Percentiles rank a stretch among this genome's conserved stretches.
Evolutionary conservation across 2,888 invertebrate species (phyloP).

Genomic region (Schrankia costaestrigalis): DNA sequence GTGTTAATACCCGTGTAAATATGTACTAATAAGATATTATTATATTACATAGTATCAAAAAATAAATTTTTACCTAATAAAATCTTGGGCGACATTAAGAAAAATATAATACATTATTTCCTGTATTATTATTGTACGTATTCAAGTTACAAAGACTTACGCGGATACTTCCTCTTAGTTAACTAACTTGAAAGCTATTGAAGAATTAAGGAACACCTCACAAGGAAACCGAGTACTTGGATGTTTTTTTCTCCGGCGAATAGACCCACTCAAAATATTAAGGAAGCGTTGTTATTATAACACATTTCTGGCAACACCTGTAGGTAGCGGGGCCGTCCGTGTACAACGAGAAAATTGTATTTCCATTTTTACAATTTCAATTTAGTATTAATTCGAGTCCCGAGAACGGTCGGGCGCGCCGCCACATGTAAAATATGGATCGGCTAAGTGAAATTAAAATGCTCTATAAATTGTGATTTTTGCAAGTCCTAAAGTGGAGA

Average conservation of each 20-base stretch:
- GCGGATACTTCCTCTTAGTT: no score
- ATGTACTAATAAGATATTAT: no score
- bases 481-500: conserved; percentile 81
- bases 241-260: conserved; percentile 29
- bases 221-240: conserved; percentile 27
- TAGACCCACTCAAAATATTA: conserved; percentile 51
- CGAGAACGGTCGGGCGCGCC: conserved; percentile 70
- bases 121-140: no score
- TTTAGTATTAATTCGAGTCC: conserved; percentile 80
- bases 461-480: conserved; percentile 81
- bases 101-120: no score
- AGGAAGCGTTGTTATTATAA: conserved; percentile 65
- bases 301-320: conserved; percentile 68
- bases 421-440: conserved; percentile 81
- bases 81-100: no score
- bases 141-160: no score
- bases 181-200: conserved; percentile 16
- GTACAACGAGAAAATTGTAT: conserved; percentile 78
- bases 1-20: no score
- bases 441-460: conserved; percentile 81
- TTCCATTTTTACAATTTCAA: conserved; percentile 81
- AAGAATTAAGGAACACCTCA: conserved; percentile 29
- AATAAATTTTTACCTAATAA: no score
- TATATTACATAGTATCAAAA: no score
- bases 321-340: conserved; percentile 51